These are phyloP conservation scores for Dasyornis broadbenti DNA, from an alignment of 2,113 vertebrate genomes.

Conservation along the genomic window DNA sequence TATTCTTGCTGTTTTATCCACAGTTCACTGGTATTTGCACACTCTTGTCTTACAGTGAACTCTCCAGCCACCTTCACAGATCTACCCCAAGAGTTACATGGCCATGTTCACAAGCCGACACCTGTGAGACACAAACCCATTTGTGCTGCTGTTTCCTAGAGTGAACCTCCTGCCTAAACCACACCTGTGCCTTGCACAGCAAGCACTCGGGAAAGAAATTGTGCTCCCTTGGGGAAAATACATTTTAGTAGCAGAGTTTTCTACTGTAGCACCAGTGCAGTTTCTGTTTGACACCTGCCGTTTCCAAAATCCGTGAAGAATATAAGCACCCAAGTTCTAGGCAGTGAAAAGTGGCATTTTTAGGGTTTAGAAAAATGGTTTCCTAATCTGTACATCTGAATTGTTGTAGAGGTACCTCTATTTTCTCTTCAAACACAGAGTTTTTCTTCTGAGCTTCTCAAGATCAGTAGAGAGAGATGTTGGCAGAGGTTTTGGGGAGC, in stretches of 20 bases:
- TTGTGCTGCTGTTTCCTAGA: neutral
- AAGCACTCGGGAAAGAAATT: neutral
- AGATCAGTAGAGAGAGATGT: neutral
- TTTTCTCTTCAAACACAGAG: neutral
- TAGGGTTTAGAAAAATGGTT: neutral
- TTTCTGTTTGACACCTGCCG: neutral
- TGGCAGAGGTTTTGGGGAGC: neutral
- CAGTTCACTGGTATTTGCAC: neutral
- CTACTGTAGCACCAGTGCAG: neutral
- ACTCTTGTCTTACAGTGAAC: neutral
- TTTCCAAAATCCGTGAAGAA: neutral
- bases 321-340: neutral
- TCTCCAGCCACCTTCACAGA: neutral
- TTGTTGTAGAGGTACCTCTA: neutral
- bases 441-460: neutral
- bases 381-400: neutral
- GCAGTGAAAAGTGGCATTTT: neutral
- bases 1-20: neutral
- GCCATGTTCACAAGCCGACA: neutral
- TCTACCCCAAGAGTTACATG: neutral
- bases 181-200: neutral
- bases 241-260: neutral
- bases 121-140: neutral
- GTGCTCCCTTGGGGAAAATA: neutral
- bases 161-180: neutral